Base-by-base conservation (phyloP, 2,888 invertebrate species). In the Agrilus cyanescens region DNA sequence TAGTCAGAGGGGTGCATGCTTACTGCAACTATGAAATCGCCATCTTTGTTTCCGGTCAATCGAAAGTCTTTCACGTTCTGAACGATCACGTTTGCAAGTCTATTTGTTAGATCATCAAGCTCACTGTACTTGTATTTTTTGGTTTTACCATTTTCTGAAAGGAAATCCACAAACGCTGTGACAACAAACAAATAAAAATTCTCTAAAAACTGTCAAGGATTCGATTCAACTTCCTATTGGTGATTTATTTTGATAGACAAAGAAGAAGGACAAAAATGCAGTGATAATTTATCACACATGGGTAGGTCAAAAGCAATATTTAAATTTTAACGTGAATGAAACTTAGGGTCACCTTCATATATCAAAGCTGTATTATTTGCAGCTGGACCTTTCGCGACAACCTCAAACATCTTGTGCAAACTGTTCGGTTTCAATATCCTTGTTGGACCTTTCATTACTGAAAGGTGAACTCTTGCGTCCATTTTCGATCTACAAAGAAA, bases 1-100 rank as follows among this genome's bases (percentile, higher is more conserved):
- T 67, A 73, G 54, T 85, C 81, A 3, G 82, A 77, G 0, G 89
- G 88, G 49, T 77, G 75, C 78, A 89, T 79, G 57, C 83, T 84
- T 0, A 89, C 82, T 1, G 84, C 86, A 0, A 89, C 71, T 10
- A 87, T 77, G 53, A 66, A 80, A 59, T 86, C 82, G 0, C 80
- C 79, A 59, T 86, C 85, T 4, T 66, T 59, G 58, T 84, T 82
- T 10, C 69, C 54, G 0, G 70, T 67, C 0, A 66, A 48, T 0
- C 64, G 51, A 36, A 63, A 51, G 8, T 53, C 49, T 4, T 58
- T 50, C 8, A 74, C 71, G 20, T 65, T 64, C 14, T 68, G 57
- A 0, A 68, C 56, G 30, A 83, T 68, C 0, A 68, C 71, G 12
- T 74, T 63, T 0, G 79, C 76, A 16, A 82, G 55, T 29, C 72